Percentiles rank a stretch among this genome's conserved stretches.
These are phyloP conservation scores for Pipa parva DNA, from an alignment of 2,113 vertebrate genomes.

Conservation along the genomic window DNA sequence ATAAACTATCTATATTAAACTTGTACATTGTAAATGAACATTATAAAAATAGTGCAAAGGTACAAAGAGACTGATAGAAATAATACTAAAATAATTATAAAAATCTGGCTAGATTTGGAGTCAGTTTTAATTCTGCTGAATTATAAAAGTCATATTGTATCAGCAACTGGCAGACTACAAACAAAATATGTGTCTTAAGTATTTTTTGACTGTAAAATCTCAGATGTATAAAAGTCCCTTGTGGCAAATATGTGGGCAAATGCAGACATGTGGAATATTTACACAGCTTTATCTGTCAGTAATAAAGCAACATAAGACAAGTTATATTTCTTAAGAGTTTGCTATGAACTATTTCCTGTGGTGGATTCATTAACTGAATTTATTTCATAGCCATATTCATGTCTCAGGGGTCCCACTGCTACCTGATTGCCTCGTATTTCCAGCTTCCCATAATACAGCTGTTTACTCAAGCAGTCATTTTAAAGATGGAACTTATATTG, in stretches of 20 bases:
- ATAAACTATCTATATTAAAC: too few species aligned
- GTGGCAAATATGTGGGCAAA: neutral
- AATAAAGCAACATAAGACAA: neutral
- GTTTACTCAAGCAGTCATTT: slow-evolving; percentile 4
- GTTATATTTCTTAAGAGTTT: neutral
- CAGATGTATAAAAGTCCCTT: neutral
- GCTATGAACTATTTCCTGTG: neutral
- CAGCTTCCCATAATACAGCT: slow-evolving; percentile 1
- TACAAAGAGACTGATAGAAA: too few species aligned
- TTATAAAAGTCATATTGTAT: too few species aligned
- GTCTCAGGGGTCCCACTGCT: slow-evolving; percentile 9
- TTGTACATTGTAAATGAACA: too few species aligned
- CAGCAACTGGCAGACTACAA: too few species aligned
- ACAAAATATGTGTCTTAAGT: neutral
- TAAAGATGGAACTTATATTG: too few species aligned
- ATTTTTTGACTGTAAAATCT: neutral
- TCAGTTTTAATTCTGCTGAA: too few species aligned
- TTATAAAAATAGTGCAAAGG: too few species aligned
- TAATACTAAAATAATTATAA: too few species aligned
- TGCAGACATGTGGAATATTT: slow-evolving; percentile 1
- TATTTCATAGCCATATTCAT: slow-evolving; percentile 12
- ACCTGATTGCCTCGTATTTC: neutral
- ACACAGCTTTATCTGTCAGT: neutral
- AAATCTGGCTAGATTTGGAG: too few species aligned
- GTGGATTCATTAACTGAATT: slow-evolving; percentile 19